Conservation (phyloP, 2,888 invertebrate species). For the Luffia ferchaultella region DNA sequence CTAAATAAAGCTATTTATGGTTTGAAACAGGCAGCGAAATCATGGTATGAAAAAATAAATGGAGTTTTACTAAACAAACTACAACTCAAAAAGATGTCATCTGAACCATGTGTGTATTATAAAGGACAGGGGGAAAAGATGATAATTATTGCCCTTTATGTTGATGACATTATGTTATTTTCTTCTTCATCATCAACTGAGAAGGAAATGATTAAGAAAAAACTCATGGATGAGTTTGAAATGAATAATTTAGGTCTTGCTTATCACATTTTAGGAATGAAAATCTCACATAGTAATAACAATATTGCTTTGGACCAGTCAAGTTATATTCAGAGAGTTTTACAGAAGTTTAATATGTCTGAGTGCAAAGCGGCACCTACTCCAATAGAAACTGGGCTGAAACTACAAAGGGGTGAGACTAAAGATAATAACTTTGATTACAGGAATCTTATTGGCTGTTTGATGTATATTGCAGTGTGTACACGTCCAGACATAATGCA, state of each 20-base stretch:
- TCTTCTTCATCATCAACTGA: background rate
- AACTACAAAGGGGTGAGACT: background rate
- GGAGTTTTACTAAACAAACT: too few species aligned
- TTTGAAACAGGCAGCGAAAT: background rate
- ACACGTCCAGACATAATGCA: slow-evolving; percentile 9
- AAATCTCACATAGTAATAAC: background rate
- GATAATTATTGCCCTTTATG: slow-evolving; percentile 6
- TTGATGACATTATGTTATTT: background rate
- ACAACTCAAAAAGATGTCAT: too few species aligned
- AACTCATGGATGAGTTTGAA: background rate
- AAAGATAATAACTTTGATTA: background rate
- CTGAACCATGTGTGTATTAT: slow-evolving; percentile 1
- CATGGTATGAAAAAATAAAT: too few species aligned
- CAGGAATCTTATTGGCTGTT: slow-evolving; percentile 7
- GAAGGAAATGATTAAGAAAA: background rate
- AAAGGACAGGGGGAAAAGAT: too few species aligned
- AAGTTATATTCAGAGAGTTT: background rate
- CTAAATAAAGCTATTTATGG: background rate
- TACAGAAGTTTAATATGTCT: slow-evolving; percentile 1
- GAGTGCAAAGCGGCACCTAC: slow-evolving; percentile 5
- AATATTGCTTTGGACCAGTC: background rate
- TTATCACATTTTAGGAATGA: background rate
- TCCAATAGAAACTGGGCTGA: slow-evolving; percentile 3
- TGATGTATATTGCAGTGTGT: slow-evolving; percentile 12
- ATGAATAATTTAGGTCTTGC: background rate